Evolutionary conservation across 2,797 vertebrate species (phyloP), one percentile per base, ranked within the genome.

Genomic region (Salmo trutta): DNA sequence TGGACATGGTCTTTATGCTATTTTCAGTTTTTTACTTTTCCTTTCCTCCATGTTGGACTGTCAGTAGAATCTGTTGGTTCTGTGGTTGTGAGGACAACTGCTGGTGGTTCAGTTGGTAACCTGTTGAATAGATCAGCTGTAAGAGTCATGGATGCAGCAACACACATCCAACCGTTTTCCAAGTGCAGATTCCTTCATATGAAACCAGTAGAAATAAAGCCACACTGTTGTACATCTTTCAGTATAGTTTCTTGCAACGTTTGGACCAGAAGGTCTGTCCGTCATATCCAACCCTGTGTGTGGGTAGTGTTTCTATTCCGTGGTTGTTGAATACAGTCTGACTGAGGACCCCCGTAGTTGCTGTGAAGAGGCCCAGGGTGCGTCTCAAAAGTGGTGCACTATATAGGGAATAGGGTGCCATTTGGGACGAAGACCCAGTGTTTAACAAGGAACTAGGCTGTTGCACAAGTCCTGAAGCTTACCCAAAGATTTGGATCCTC

Each of bases 401-500:
- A 62, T 62, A 1, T 24, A 62, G n/a, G 59, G 59, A 62, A 62
- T 62, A 21, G 59, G 59, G 59, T 62, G 21, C 59, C 59, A 24
- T 6, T 62, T 62, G 59, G 16, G 59, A 62, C 59, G 1, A 3
- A 54, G 15, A 2, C 53, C 15, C 53, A 59, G 17, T 19, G n/a
- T 59, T 59, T 21, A n/a, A 59, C 76, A 80, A 80, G 79, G 74
- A 86, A 83, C 83, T 83, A 82, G 80, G 77, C 77, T 83, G 77
- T 85, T 77, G 78, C 78, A 79, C 86, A 84, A 88, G 88, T 92
- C 85, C 78, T 79, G 29, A 85, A 90, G 87, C 90, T 89, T 87
- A 87, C 82, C 91, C 90, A 85, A 83, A 93, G 89, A 91, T 90
- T 91, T 84, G 88, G 90, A 90, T 90, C 84, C 94, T 95, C 95